These are phyloP conservation scores for Lasioglossum malachurum DNA, from an alignment of 2,888 invertebrate genomes.

Conservation along the genomic window DNA sequence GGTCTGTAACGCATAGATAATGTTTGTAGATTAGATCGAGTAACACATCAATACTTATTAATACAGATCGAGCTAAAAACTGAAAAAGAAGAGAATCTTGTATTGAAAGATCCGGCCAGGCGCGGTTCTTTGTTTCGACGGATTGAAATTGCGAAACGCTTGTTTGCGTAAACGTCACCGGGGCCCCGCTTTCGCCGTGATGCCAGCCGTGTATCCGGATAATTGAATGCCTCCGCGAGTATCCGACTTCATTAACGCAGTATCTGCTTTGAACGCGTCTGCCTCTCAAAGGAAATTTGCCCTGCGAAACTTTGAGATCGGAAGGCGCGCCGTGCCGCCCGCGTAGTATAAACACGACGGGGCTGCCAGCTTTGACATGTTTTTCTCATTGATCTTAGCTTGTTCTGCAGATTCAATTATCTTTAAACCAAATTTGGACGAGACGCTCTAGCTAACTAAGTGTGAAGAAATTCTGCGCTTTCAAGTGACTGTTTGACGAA, in stretches of 20 bases:
- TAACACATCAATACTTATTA: too few species aligned
- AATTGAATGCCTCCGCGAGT: constrained; percentile 11
- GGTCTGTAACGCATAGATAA: too few species aligned
- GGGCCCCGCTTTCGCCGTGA: background rate
- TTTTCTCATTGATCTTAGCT: background rate
- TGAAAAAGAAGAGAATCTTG: background rate
- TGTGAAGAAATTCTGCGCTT: background rate
- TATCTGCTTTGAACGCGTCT: background rate
- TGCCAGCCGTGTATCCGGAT: background rate
- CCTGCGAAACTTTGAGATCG: background rate
- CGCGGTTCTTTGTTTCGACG: background rate
- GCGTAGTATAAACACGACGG: background rate
- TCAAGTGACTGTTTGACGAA: background rate
- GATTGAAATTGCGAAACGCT: background rate
- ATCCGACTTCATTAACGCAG: constrained; percentile 1
- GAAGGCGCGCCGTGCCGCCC: background rate
- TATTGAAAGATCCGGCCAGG: background rate
- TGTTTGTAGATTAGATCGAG: too few species aligned
- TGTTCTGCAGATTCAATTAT: background rate
- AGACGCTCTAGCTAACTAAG: background rate
- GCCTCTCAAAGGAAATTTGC: background rate
- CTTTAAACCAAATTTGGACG: too few species aligned
- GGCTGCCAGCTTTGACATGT: background rate
- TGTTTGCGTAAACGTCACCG: background rate
- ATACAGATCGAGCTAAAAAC: too few species aligned